Evolutionary conservation across 2,113 vertebrate species (phyloP), one percentile per base, ranked within the genome.

Genomic region (Eubucco bourcierii): DNA sequence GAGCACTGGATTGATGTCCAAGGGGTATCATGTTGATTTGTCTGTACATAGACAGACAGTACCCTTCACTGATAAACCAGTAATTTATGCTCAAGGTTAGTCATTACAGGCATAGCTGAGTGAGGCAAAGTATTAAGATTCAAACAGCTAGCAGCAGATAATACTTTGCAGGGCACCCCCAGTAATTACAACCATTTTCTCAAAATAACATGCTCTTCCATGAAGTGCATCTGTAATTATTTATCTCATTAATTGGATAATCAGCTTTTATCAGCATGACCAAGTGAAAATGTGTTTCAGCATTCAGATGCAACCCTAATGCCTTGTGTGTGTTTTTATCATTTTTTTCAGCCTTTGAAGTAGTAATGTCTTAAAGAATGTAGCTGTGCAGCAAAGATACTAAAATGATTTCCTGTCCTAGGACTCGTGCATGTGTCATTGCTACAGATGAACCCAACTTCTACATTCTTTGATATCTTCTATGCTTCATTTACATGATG

Each of bases 241-340:
- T 90, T 94, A 80, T 83, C 86, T 93, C 78, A 65, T 79, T 96
- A 96, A 90, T 74, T 63, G 89, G 84, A 93, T 94, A 80, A 94
- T 83, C 68, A 91, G 47, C 65, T 84, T 93, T 88, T 75, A 90
- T 71, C 84, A 94, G 90, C 84, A 70, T 88, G 79, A 79, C 78
- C 59, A 58, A 82, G 74, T 91, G 78, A 91, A 95, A 90, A 89
- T 85, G 53, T 50, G 73, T 90, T 93, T 77, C 79, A 87, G 52
- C 19, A 70, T 31, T 46, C 10, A 84, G 66, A 79, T 66, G 66
- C 56, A 86, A 77, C 72, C 29, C 64, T 90, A 92, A 74, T 90
- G 55, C 37, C 55, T 72, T 80, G 29, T 63, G 65, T 66, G 21
- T 88, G 28, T 44, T 47, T 80, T 67, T 88, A 67, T 50, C 50